Conservation (phyloP, 2,888 invertebrate species). For the Drosophila fulvimacula region DNA sequence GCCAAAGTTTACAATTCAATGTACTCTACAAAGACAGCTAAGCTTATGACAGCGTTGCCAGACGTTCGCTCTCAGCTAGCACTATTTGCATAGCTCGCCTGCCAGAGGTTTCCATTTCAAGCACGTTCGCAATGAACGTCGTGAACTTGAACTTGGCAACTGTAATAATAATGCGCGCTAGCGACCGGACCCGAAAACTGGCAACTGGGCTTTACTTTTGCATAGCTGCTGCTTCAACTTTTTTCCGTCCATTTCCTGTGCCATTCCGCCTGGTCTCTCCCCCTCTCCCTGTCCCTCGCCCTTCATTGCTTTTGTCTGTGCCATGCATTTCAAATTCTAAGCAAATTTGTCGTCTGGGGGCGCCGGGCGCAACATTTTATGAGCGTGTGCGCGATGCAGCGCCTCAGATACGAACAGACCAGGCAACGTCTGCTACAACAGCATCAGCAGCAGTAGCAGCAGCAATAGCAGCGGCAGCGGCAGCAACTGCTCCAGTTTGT, state of each 20-base stretch:
- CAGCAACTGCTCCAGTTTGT: constrained; percentile 61
- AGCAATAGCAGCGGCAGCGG: too few relatives aligned
- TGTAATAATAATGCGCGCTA: constrained; percentile 48
- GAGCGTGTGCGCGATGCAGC: constrained; percentile 75
- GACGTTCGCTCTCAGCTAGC: not conserved
- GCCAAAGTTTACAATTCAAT: not conserved
- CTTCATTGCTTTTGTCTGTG: constrained; percentile 44
- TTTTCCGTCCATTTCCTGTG: constrained; percentile 37
- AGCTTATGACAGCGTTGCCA: not conserved
- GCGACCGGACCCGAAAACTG: constrained; percentile 22
- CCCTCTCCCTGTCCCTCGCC: not conserved
- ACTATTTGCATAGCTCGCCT: constrained; percentile 12
- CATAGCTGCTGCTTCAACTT: constrained; percentile 23
- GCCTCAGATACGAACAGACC: constrained; percentile 59
- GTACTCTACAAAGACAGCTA: not conserved
- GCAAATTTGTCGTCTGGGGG: constrained; percentile 74
- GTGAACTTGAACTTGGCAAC: constrained; percentile 76
- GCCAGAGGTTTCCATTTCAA: constrained; percentile 60
- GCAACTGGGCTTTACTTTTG: constrained; percentile 31
- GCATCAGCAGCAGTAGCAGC: not conserved
- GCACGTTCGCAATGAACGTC: constrained; percentile 40
- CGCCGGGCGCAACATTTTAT: constrained; percentile 73
- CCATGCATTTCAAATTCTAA: constrained; percentile 78
- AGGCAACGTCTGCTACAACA: constrained; percentile 63
- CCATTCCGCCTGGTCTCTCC: not conserved